Evolutionary conservation across 1,140 invertebrate genomes (phyloP), one percentile per base, ranked within the genome.

Genomic region (Drosophila varians): DNA sequence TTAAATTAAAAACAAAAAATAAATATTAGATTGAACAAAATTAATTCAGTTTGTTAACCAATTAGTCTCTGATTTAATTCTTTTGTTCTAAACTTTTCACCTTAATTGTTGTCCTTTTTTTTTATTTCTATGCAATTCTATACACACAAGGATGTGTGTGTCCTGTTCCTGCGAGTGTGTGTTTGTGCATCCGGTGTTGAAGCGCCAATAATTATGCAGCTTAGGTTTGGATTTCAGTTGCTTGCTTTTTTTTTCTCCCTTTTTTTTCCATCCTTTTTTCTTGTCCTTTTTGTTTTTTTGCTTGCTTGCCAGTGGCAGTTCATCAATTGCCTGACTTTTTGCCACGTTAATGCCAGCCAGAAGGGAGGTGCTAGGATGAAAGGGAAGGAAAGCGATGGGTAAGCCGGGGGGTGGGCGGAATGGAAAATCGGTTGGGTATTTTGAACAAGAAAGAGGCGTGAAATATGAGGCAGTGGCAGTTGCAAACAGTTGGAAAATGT

Each of bases 121-220:
- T 18, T 18, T 42, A 38, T 38, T 38, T 16, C 36, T 14, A 5
- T 16, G 36, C 4, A 14, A 38, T 38, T 38, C 12, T 38, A n/a
- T n/a, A n/a, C n/a, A n/a, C n/a, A n/a, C n/a, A n/a, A n/a, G n/a
- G n/a, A n/a, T n/a, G 12, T 18, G 38, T 6, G 18, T 21, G 51
- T 7, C 16, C 4, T 36, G 12, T 28, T 26, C 18, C 1, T 21
- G 25, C 43, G 5, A 5, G 21, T 3, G 26, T 54, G 16, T 43
- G 28, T 21, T 26, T 61, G 46, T 70, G 69, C 82, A 87, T 87
- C 82, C 77, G 76, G 56, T 73, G 49, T 60, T 79, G 79, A 79
- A 84, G 54, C 76, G 68, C 66, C 77, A 80, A 86, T 84, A 87
- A 87, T 86, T 86, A 86, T 86, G 76, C 60, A 69, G 57, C 75